Evolutionary conservation across 1,140 invertebrate genomes (phyloP).

Genomic region (Pantala flavescens): DNA sequence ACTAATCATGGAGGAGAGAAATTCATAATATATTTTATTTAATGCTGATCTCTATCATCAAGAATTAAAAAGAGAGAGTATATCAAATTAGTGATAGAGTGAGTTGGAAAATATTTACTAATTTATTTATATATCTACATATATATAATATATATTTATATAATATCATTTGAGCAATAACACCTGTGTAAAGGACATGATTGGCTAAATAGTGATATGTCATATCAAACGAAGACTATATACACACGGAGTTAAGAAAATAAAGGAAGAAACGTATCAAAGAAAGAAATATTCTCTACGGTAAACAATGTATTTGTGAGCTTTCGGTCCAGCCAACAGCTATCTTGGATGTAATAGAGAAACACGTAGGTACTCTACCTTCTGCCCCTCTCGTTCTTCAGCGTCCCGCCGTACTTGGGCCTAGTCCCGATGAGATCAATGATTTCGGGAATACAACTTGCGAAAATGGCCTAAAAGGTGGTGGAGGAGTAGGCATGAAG

Average conservation of each 20-base stretch:
- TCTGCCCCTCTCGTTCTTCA: conserved; percentile 99
- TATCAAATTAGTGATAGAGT: background rate
- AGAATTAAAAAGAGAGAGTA: background rate
- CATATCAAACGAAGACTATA: conserved; percentile 12
- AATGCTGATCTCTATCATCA: too few relatives aligned
- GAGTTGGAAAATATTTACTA: background rate
- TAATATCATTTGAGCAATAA: background rate
- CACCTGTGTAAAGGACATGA: background rate
- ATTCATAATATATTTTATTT: too few relatives aligned
- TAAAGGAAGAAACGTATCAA: conserved; percentile 11
- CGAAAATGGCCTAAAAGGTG: conserved; percentile 83
- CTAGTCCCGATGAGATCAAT: conserved; percentile 98
- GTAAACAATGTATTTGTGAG: background rate
- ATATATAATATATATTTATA: too few relatives aligned
- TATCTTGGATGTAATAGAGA: conserved; percentile 15
- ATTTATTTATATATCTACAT: background rate
- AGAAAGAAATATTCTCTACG: conserved; percentile 17
- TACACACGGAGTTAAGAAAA: conserved; percentile 14
- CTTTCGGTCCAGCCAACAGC: conserved; percentile 17
- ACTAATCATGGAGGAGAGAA: background rate
- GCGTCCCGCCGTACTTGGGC: conserved; percentile 98
- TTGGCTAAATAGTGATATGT: conserved; percentile 10
- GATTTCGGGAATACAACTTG: conserved; percentile 99
- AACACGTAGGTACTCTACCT: conserved; percentile 48
- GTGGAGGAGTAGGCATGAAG: conserved; percentile 7